Base-by-base conservation (phyloP, 2,888 invertebrate species). In the Serrognathus titanus region DNA sequence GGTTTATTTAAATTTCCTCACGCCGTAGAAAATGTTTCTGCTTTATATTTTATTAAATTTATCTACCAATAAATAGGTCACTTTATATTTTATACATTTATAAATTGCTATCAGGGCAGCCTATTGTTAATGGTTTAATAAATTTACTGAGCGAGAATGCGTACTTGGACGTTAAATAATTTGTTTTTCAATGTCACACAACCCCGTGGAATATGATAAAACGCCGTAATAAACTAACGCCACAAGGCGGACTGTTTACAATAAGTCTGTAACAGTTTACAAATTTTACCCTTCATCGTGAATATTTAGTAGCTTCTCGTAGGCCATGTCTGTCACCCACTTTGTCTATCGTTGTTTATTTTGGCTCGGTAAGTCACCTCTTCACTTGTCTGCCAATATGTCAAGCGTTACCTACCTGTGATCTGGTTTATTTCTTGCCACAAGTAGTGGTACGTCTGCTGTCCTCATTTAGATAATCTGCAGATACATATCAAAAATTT, bases 201-300 rank as follows among this genome's bases (percentile, higher is more conserved):
- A 16, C 13, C n/a, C 35, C 12, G 11, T 24, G 3, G 10, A 45
- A 36, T 36, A 52, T 52, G 46, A 52, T 52, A 37, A 52, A 31
- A 52, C 37, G 52, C 69, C 61, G 68, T 66, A 65, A 71, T 72
- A 70, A 69, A 70, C 69, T 70, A 68, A 63, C 69, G 68, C 66
- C 16, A 37, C 40, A 63, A 65, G 63, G 67, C 67, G 68, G 66
- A 64, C 65, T 72, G 72, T 73, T 71, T 73, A 71, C 69, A 71
- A 73, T 72, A 73, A 72, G 66, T 71, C 71, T 55, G 46, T 66
- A 61, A 64, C 64, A 63, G 66, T 64, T 64, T 64, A 66, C 64
- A 63, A 57, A 60, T 57, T 63, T 46, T 48, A 60, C 60, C 61
- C 60, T 64, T 60, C 63, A 60, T 57, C 63, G 55, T 57, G 50